Evolutionary conservation across 2,113 vertebrate genomes (phyloP).

Genomic region (Acanthochromis polyacanthus): DNA sequence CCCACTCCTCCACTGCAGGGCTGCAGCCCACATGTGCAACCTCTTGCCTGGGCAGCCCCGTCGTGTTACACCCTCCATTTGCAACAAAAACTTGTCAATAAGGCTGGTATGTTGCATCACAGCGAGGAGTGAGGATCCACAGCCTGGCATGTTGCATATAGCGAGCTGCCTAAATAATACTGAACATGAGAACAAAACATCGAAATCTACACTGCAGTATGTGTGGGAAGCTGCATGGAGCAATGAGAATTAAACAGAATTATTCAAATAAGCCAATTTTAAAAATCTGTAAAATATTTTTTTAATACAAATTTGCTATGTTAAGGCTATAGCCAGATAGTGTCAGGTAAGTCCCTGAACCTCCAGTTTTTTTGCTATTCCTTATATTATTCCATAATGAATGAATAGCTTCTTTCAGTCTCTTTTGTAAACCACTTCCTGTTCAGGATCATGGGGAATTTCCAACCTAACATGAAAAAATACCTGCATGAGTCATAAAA

Average conservation of each 20-base stretch:
- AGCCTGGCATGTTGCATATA: background rate
- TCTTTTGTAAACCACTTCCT: conserved; percentile 22
- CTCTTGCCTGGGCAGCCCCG: conserved; percentile 47
- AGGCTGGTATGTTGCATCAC: conserved; percentile 64
- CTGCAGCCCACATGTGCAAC: conserved; percentile 81
- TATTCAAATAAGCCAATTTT: too few species aligned
- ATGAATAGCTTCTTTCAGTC: background rate
- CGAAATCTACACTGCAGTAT: too few species aligned
- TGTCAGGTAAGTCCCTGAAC: background rate
- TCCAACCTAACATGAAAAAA: too few species aligned
- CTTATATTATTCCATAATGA: conserved; percentile 7
- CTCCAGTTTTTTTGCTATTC: background rate
- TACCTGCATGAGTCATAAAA: too few species aligned
- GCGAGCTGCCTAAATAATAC: background rate
- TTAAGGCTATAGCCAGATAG: background rate
- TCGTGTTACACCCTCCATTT: conserved; percentile 68
- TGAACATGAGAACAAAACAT: background rate
- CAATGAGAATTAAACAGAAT: too few species aligned
- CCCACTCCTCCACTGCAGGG: conserved; percentile 51
- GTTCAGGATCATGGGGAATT: conserved; percentile 4
- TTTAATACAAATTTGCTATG: too few species aligned
- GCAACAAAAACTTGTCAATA: conserved; percentile 77
- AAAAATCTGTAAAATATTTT: too few species aligned
- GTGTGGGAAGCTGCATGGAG: too few species aligned
- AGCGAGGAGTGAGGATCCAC: conserved; percentile 20